Evolutionary conservation across 2,113 vertebrate genomes (phyloP).

Genomic region (Polypterus senegalus): DNA sequence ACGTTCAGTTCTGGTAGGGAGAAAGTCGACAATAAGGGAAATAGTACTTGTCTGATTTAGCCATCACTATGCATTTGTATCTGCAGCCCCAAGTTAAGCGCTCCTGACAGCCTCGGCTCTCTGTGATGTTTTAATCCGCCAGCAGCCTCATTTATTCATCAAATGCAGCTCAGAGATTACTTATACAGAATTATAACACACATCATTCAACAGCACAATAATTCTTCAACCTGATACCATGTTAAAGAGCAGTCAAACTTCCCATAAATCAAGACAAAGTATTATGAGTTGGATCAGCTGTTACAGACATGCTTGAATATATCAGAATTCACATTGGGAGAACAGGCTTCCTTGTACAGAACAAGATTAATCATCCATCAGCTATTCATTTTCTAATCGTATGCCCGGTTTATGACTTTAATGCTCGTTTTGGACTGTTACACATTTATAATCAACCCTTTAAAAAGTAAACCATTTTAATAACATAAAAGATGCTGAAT

Average conservation of each 20-base stretch:
- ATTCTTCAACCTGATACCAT: slow-evolving; percentile 14
- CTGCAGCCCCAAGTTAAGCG: neutral
- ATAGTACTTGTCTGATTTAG: neutral
- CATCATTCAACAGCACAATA: slow-evolving; percentile 9
- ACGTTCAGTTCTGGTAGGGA: too few relatives aligned
- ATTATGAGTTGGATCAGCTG: slow-evolving; percentile 1
- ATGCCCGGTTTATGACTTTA: neutral
- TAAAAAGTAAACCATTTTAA: neutral
- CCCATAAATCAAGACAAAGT: slow-evolving; percentile 12
- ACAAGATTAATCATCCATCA: slow-evolving; percentile 4
- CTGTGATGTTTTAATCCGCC: slow-evolving; percentile 1
- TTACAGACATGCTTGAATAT: neutral
- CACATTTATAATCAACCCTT: neutral
- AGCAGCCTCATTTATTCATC: slow-evolving; percentile 1
- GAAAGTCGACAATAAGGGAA: too few relatives aligned
- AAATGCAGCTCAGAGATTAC: slow-evolving; percentile 1
- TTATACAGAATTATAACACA: slow-evolving; percentile 10
- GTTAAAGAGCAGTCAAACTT: slow-evolving; percentile 11
- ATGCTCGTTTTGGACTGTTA: neutral
- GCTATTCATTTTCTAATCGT: neutral
- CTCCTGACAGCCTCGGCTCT: neutral
- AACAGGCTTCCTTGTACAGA: neutral
- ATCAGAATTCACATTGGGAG: neutral
- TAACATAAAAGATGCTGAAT: neutral
- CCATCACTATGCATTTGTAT: neutral